Conservation (phyloP, 2,113 vertebrate genomes). For the Leucopsar rothschildi region DNA sequence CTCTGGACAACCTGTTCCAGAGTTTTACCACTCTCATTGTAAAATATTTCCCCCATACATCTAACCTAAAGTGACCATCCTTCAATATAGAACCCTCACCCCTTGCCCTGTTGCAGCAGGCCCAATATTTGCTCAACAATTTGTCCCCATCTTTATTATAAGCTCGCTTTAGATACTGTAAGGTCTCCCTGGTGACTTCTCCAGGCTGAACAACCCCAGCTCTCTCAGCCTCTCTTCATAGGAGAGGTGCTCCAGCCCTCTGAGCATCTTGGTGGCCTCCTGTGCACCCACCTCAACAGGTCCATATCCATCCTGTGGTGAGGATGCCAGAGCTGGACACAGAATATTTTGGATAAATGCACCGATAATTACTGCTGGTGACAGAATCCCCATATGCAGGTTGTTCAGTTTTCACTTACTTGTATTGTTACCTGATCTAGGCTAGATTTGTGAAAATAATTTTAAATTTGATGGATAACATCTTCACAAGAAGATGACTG, state of each 20-base stretch:
- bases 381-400: neutral
- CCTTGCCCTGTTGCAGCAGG: neutral
- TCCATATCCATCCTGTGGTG: neutral
- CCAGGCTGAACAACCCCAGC: neutral
- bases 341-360: neutral
- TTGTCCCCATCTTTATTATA: neutral
- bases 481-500: neutral
- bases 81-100: neutral
- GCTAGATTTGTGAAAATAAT: neutral
- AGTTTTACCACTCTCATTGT: neutral
- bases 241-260: neutral
- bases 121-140: neutral
- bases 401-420: neutral
- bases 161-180: neutral
- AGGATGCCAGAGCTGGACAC: neutral
- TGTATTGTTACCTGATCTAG: neutral
- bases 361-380: neutral
- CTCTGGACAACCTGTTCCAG: neutral
- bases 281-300: neutral
- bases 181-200: neutral
- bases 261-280: neutral
- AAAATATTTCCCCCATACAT: neutral
- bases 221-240: neutral
- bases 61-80: rapidly evolving
- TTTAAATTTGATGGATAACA: neutral